Evolutionary conservation across 2,888 invertebrate genomes (phyloP), one percentile per base, ranked within the genome.

Genomic region (Acanthosoma haemorrhoidale): DNA sequence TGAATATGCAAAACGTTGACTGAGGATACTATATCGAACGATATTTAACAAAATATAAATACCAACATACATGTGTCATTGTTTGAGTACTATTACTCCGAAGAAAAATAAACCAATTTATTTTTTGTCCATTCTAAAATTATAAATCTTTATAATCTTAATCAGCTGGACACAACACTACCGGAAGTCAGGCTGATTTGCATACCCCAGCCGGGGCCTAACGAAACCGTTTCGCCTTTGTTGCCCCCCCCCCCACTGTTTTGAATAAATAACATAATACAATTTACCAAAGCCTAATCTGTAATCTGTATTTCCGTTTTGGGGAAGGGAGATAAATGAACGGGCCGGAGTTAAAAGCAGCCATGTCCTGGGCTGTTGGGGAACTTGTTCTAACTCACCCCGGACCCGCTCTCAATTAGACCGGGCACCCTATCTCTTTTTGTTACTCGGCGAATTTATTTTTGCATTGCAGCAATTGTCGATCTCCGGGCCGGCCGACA

Each of bases 251-350:
- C n/a, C 9, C n/a, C 21, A 5, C 25, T 39, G 4, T 39, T n/a
- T n/a, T 51, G 25, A 25, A 51, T 51, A 18, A 51, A 51, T 51
- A 51, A 51, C 21, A 51, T 51, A 51, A 51, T 51, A n/a, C n/a
- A n/a, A n/a, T n/a, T n/a, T 51, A 3, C 25, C 21, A n/a, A n/a
- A 9, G 5, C 2, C 25, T 51, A 25, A 51, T 51, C 51, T 51
- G 51, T 25, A 25, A 25, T 51, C 51, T 51, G n/a, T 51, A 51
- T 51, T n/a, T n/a, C n/a, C n/a, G 29, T 51, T 51, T 51, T 51
- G 25, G 21, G 51, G n/a, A 25, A 5, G 13, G 25, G 51, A 5
- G 29, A 41, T 18, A 18, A 41, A 51, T 43, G 29, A 51, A 51
- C 51, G 25, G n/a, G 21, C 29, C 25, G 13, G n/a, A 21, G 21